Conservation (phyloP, 1,140 invertebrate genomes). For the Bombus turneri region DNA sequence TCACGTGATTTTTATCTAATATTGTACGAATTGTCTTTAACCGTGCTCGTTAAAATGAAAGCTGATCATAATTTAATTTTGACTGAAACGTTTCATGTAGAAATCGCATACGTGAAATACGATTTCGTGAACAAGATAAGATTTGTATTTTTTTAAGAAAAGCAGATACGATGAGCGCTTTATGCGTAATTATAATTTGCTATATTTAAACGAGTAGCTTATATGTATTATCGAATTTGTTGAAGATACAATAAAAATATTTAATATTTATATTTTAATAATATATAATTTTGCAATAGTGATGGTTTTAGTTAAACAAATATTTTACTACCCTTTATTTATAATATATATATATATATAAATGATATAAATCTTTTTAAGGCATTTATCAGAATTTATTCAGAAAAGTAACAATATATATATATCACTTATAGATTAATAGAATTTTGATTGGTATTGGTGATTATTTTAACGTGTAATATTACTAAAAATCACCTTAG, state of each 20-base stretch:
- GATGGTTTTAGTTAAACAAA: background rate
- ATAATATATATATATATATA: background rate
- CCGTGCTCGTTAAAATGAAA: background rate
- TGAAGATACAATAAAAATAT: background rate
- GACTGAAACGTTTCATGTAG: background rate
- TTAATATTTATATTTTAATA: background rate
- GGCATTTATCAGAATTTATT: background rate
- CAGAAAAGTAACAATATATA: background rate
- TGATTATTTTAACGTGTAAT: too few relatives aligned
- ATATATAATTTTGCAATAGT: background rate
- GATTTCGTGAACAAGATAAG: background rate
- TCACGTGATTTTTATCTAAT: background rate
- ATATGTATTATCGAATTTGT: background rate
- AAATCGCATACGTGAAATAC: background rate
- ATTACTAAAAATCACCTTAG: background rate
- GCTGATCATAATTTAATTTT: background rate
- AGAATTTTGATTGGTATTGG: background rate
- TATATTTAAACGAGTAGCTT: background rate
- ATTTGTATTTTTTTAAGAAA: background rate
- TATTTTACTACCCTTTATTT: background rate
- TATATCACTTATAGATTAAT: background rate
- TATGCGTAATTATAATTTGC: background rate
- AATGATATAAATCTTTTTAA: too few relatives aligned
- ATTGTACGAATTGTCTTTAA: constrained; percentile 15
- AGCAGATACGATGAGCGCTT: background rate